These are phyloP conservation scores for Hirudo medicinalis DNA, from an alignment of 1,140 invertebrate species.

Conservation along the genomic window DNA sequence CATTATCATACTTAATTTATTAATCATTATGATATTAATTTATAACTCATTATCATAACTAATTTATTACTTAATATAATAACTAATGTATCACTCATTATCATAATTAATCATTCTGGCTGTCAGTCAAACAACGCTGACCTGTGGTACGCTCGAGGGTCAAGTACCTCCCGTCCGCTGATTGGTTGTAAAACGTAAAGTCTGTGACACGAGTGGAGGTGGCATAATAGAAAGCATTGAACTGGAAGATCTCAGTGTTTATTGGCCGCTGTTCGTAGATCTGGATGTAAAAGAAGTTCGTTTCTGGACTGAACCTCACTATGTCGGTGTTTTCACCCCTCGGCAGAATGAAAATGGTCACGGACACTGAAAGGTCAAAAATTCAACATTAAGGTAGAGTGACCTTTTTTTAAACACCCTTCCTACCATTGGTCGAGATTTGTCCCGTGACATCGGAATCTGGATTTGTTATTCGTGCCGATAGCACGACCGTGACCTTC, in stretches of 20 bases:
- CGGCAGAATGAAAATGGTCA: slow-evolving; percentile 1
- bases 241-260: neutral
- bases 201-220: neutral
- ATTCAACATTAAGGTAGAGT: neutral
- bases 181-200: neutral
- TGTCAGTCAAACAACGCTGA: neutral
- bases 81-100: too few species aligned
- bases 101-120: too few species aligned
- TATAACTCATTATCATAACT: too few species aligned
- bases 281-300: neutral
- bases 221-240: neutral
- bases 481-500: neutral
- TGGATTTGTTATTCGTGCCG: neutral
- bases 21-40: too few species aligned
- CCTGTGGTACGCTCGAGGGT: neutral
- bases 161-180: neutral
- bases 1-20: too few species aligned
- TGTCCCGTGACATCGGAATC: neutral
- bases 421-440: too few species aligned
- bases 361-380: neutral
- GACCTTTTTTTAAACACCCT: too few species aligned
- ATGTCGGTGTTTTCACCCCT: neutral
- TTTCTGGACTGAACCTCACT: neutral
- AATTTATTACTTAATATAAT: too few species aligned
- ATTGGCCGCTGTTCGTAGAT: neutral